Evolutionary conservation across 2,113 vertebrate species (phyloP), one percentile per base, ranked within the genome.

Genomic region (Rhagologus leucostigma): DNA sequence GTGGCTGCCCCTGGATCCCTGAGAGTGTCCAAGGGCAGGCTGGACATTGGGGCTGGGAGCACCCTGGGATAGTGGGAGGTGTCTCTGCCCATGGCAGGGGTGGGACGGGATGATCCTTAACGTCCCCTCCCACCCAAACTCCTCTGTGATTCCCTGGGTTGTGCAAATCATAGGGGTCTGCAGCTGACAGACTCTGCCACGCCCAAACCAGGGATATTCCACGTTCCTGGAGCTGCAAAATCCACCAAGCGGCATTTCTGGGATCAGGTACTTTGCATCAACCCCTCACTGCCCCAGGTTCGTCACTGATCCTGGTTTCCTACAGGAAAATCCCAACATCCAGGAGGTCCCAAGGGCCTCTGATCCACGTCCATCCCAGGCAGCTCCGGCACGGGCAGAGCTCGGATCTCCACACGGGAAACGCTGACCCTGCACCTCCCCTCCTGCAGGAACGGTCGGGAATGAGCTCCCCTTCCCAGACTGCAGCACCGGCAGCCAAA

Each of bases 61-160:
- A 1, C 0, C 5, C 75, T 71, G 57, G 59, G 57, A 35, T 0
- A 2, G 3, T 3, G 21, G 35, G 5, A 79, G n/a, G 0, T n/a
- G n/a, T 30, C 56, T 69, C 64, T 78, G 47, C 5, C 11, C 39
- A 4, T 6, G 53, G 53, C 10, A 16, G 32, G 41, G 71, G 17
- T 35, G 20, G 64, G 3, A 55, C 24, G 17, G 5, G 46, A 32
- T 11, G 46, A 32, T 4, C 24, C 30, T 3, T 1, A 1, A 41
- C 1, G 32, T 16, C 42, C 20, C n/a, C 47, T 32, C 26, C 32
- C 21, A 33, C 16, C 39, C 49, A 41, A 41, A 30, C 8, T 32
- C 1, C 32, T 19, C 47, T 5, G 22, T 19, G 69, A 35, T 13
- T 19, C n/a, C 47, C 55, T 16, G n/a, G 41, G 42, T 1, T 26